Evolutionary conservation across 2,888 invertebrate species (phyloP), one percentile per base, ranked within the genome.

Genomic region (Parnassius glacialis): DNA sequence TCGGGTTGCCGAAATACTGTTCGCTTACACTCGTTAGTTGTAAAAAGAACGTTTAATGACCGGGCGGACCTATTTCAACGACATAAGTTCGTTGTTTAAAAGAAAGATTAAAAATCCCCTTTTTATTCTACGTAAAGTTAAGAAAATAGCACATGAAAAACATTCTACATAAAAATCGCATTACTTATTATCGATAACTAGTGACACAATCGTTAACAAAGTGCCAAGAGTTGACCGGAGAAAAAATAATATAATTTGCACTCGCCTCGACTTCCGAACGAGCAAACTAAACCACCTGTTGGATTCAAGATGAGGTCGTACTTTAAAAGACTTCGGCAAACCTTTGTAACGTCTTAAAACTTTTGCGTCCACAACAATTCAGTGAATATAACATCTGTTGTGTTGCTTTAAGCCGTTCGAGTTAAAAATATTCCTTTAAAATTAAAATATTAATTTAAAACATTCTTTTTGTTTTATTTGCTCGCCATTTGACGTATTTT

Each of bases 211-310:
- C 10, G 43, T 1, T 43, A 45, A 59, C 47, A 41, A 48, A 48
- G 3, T n/a, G n/a, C 13, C 48, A 13, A 48, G 20, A 50, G 16
- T 5, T 42, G 47, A 43, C 20, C 47, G 55, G 44, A 51, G 52
- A 59, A 56, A 63, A 56, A 59, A 50, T 47, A 52, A 55, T 54
- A 58, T 51, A 58, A 54, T 55, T 45, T 52, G 51, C 58, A 58
- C 50, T 11, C 10, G 60, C 51, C 51, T 41, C 58, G 52, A 52
- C 11, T 34, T 56, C 45, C 45, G 60, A 62, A 62, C 64, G 59
- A 59, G 62, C 62, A 59, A 61, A 25, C 52, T 62, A 60, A n/a
- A 54, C 65, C 68, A 70, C 69, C 68, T 72, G 72, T 72, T 67
- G 66, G 62, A 65, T 61, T 65, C 58, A n/a, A 60, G 54, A 47